Evolutionary conservation across 2,888 invertebrate species (phyloP).

Genomic region (Uropetala carovei): DNA sequence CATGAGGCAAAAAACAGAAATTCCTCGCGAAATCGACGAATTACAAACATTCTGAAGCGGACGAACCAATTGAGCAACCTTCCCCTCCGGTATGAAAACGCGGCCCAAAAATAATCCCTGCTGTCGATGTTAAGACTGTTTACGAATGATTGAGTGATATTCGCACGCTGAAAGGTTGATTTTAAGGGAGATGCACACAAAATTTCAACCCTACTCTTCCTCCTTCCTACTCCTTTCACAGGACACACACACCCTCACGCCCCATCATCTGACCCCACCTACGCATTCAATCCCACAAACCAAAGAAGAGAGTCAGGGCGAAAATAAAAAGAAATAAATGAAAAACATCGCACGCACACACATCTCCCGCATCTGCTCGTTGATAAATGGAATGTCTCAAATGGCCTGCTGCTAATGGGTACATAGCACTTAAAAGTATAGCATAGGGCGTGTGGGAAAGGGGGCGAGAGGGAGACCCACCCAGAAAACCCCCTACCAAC

Average conservation of each 20-base stretch:
- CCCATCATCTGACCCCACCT: background rate
- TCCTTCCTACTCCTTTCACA: background rate
- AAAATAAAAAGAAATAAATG: background rate
- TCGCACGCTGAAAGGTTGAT: background rate
- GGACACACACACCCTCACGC: background rate
- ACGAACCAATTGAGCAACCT: background rate
- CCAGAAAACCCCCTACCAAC: conserved; percentile 40
- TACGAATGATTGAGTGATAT: conserved; percentile 29
- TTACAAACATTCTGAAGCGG: background rate
- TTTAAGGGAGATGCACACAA: background rate
- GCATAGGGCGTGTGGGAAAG: background rate
- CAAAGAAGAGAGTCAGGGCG: background rate
- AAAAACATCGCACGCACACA: conserved; percentile 36
- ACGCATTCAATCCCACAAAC: background rate
- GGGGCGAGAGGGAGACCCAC: background rate
- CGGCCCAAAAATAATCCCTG: conserved; percentile 12
- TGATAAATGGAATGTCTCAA: conserved; percentile 56
- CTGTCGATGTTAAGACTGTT: background rate
- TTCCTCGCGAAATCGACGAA: background rate
- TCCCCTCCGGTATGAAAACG: background rate
- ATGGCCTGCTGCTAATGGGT: conserved; percentile 54
- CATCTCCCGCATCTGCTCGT: conserved; percentile 49
- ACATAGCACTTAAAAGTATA: conserved; percentile 52
- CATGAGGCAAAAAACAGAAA: background rate
- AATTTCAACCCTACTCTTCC: background rate